Percentiles rank a stretch among this genome's conserved stretches.
These are phyloP conservation scores for Scaptomyza pallida DNA, from an alignment of 1,140 invertebrate genomes.

Conservation along the genomic window DNA sequence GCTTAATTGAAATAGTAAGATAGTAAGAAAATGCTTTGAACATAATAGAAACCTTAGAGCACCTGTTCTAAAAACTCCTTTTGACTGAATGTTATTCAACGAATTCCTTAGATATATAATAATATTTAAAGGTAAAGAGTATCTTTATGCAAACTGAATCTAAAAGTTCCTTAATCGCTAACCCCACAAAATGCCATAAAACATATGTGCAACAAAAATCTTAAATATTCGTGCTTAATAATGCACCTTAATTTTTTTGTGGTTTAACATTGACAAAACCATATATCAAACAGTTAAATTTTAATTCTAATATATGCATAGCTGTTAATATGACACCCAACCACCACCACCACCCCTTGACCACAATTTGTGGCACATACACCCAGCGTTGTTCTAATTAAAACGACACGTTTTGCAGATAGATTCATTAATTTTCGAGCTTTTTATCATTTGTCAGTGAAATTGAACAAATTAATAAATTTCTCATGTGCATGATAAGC, in stretches of 20 bases:
- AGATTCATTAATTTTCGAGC: slow-evolving; percentile 67
- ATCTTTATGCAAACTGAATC: too few relatives aligned
- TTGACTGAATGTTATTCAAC: too few relatives aligned
- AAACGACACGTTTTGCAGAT: slow-evolving; percentile 66
- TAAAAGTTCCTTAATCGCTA: too few relatives aligned
- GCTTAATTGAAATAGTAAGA: too few relatives aligned
- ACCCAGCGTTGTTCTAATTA: slow-evolving; percentile 65
- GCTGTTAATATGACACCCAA: slow-evolving; percentile 16
- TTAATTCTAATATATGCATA: slow-evolving; percentile 38
- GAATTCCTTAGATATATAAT: too few relatives aligned
- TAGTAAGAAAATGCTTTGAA: too few relatives aligned
- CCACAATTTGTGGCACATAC: neutral
- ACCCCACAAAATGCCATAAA: too few relatives aligned
- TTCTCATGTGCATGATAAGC: slow-evolving; percentile 56
- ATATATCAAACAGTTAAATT: slow-evolving; percentile 16
- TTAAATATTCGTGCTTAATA: neutral
- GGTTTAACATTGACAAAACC: slow-evolving; percentile 14
- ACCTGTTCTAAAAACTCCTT: too few relatives aligned
- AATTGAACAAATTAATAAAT: slow-evolving; percentile 81
- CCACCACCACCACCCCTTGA: too few relatives aligned
- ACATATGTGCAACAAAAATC: neutral
- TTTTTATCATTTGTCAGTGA: slow-evolving; percentile 79
- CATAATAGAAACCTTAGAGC: too few relatives aligned
- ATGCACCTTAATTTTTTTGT: slow-evolving; percentile 2
- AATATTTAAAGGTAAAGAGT: too few relatives aligned